These are phyloP conservation scores for Hirtodrosophila cameraria DNA, from an alignment of 2,888 invertebrate genomes.

Conservation along the genomic window DNA sequence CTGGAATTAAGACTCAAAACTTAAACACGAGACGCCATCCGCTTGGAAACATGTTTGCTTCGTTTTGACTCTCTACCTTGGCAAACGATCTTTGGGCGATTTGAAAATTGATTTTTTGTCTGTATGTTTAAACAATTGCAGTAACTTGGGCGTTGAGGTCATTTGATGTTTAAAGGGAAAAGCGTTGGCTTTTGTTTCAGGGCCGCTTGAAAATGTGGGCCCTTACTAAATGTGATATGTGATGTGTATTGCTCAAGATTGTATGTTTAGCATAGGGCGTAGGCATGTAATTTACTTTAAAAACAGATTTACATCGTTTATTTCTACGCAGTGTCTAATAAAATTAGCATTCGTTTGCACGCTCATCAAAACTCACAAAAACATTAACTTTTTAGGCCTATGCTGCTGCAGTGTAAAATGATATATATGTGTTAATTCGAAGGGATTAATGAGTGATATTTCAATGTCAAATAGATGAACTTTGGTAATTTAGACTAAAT, in stretches of 20 bases:
- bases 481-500: conserved; percentile 17
- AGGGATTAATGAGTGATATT: conserved; percentile 3
- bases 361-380: background rate
- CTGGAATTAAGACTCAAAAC: conserved; percentile 15
- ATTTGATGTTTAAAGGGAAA: conserved; percentile 30
- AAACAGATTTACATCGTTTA: conserved; percentile 4
- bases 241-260: conserved; percentile 49
- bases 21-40: conserved; percentile 44
- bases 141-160: conserved; percentile 47
- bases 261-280: conserved; percentile 47
- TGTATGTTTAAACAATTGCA: conserved; percentile 41
- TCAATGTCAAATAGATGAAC: conserved; percentile 42
- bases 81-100: conserved; percentile 16
- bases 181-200: conserved; percentile 51
- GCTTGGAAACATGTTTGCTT: conserved; percentile 50
- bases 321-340: conserved; percentile 5
- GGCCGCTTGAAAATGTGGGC: conserved; percentile 47
- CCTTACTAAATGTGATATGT: conserved; percentile 5
- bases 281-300: conserved; percentile 17
- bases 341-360: conserved; percentile 20
- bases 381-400: background rate
- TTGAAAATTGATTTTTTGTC: conserved; percentile 39
- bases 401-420: conserved; percentile 42
- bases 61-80: conserved; percentile 16
- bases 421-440: conserved; percentile 44